Base-by-base conservation (phyloP, 2,888 invertebrate genomes). In the Polylopha cassiicola region DNA sequence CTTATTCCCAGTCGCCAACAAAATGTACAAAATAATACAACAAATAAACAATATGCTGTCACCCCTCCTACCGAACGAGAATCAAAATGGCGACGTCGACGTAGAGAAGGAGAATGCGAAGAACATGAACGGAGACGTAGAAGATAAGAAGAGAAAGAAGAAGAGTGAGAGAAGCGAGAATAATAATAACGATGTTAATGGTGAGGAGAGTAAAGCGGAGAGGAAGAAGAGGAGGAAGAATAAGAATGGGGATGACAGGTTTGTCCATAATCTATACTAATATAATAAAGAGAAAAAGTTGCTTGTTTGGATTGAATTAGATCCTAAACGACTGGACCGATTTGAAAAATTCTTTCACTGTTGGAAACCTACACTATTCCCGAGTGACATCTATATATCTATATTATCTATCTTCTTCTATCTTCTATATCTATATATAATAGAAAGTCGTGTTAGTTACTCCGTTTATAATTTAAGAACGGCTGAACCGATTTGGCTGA, bases 11-110 rank as follows among this genome's bases (percentile, higher is more conserved):
- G 44, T 52, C 0, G 52, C 60, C 2, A 60, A 53, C 14, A 77
- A 76, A 48, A 58, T 76, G n/a, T 59, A 64, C 43, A 68, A 67
- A 50, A 66, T 65, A 0, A 51, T 78, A 6, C 52, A 65, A 21
- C 27, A 37, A 23, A 34, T 41, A 10, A 41, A 36, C 21, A 41
- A 36, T 21, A 27, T 41, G 5, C 34, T 41, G 3, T 10, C 34
- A 7, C 34, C 41, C 3, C 41, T 39, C 3, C 5, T 39, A n/a
- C n/a, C n/a, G n/a, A n/a, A n/a, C n/a, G 29, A 39, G 5, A 38
- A 33, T 48, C 0, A 46, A 46, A 11, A 28, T 34, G 0, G 44
- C 47, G 16, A 49, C 33, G 61, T 57, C 42, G 54, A 50, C 7
- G 37, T 39, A 8, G 55, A 53, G 6, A 58, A 54, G 24, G 57